These are phyloP conservation scores for Propithecus coquereli DNA, from an alignment of 2,113 vertebrate species.

Conservation along the genomic window DNA sequence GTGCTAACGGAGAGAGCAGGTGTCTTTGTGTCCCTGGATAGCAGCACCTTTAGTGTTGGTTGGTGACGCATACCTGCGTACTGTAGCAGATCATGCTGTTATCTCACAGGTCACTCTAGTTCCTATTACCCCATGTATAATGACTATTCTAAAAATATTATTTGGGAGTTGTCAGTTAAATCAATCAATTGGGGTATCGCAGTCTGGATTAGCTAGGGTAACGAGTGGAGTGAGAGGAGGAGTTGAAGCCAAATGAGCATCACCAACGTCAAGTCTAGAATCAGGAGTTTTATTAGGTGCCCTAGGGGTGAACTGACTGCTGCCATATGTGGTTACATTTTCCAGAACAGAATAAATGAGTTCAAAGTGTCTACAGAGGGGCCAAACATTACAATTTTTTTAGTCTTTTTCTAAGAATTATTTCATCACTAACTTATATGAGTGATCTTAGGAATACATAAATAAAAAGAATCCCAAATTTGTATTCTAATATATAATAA, in stretches of 20 bases:
- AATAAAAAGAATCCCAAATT: background rate
- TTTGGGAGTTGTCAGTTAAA: background rate
- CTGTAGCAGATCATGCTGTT: background rate
- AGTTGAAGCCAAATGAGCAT: background rate
- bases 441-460: background rate
- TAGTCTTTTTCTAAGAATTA: slow-evolving; percentile 9
- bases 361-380: background rate
- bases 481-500: background rate
- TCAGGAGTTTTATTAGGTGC: background rate
- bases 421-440: background rate
- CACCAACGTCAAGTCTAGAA: background rate
- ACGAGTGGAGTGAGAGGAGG: background rate
- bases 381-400: background rate
- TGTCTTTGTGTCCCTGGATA: background rate
- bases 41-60: background rate
- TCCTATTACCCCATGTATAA: background rate
- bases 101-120: background rate
- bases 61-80: background rate
- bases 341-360: slow-evolving; percentile 13
- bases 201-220: background rate
- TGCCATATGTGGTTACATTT: background rate
- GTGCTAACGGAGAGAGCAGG: background rate
- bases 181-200: background rate
- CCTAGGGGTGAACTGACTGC: background rate
- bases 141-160: background rate